These are phyloP conservation scores for Mythimna albipuncta DNA, from an alignment of 2,888 invertebrate genomes.

Conservation along the genomic window DNA sequence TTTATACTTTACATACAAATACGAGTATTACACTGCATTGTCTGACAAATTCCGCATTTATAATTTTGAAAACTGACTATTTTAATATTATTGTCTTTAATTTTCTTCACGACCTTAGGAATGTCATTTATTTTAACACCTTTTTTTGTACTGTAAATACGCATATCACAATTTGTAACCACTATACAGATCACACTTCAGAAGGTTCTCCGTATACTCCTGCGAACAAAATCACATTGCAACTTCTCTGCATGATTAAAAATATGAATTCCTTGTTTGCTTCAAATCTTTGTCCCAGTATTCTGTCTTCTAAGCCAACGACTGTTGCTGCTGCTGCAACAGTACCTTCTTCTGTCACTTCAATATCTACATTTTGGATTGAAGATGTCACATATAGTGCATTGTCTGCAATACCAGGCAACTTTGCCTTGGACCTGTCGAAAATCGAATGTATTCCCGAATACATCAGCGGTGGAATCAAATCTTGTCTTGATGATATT, in stretches of 20 bases:
- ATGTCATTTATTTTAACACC: conserved; percentile 4
- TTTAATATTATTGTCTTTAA: neutral
- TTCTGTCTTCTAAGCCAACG: conserved; percentile 84
- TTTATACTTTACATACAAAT: conserved; percentile 23
- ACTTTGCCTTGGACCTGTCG: conserved; percentile 88
- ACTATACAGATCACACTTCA: conserved; percentile 47
- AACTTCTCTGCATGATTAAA: conserved; percentile 91
- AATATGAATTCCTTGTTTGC: conserved; percentile 93
- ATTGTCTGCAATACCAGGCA: conserved; percentile 91
- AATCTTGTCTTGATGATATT: conserved; percentile 84
- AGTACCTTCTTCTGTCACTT: conserved; percentile 94
- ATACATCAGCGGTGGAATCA: conserved; percentile 85
- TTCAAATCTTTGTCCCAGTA: conserved; percentile 89
- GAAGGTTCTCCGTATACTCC: conserved; percentile 88
- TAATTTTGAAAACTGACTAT: neutral
- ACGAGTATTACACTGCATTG: conserved; percentile 19
- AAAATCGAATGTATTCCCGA: conserved; percentile 93
- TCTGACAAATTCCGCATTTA: conserved; percentile 12
- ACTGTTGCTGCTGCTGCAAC: conserved; percentile 92
- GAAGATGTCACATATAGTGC: conserved; percentile 91
- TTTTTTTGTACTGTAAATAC: neutral
- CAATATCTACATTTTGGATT: conserved; percentile 93
- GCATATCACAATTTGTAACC: conserved; percentile 20
- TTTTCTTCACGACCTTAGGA: neutral
- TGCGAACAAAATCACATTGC: conserved; percentile 91